Base-by-base conservation (phyloP, 2,888 invertebrate species). In the Hypercompe scribonia region DNA sequence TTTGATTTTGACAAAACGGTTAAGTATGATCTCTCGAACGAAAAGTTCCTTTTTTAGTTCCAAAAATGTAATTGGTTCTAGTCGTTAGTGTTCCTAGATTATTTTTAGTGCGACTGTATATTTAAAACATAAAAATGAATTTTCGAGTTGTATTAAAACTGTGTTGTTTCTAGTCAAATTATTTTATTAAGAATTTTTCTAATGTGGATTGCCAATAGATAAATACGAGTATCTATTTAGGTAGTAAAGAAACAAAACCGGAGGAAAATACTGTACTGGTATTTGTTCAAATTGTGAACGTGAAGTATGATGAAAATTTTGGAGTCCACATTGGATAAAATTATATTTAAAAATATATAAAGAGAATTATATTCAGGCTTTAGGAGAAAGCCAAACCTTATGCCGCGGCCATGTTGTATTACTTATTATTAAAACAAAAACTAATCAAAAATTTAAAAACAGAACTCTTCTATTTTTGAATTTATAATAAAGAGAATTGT, bases 111-210 rank as follows among this genome's bases (percentile, higher is more conserved):
- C 95, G 95, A 92, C 95, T 95, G 95, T 94, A 92, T 88, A 84
- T 78, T 83, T 82, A 83, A 84, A 86, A 86, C 81, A 76, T 84
- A 87, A 88, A 90, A 85, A 89, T 93, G 84, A 78, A 87, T 91
- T 93, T 92, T 88, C 92, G 88, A 86, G 86, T 88, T 91, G 90
- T 89, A 89, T 85, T 80, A 81, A 81, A 84, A 81, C 80, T 92
- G 89, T 90, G 93, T 95, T 95, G 89, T 90, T 93, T 94, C 95
- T 95, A 95, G 95, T 95, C 95, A 93, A 95, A 94, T 94, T 93
- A 92, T 92, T 94, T 94, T 91, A 89, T 89, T 84, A 83, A 81
- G 84, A 83, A 84, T 91, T 91, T 92, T 89, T 88, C 90, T 89
- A 90, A 90, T 92, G 91, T 92, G 93, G 92, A 90, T 83, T 73